Conservation (phyloP, 2,113 vertebrate species). For the Zeus faber region DNA sequence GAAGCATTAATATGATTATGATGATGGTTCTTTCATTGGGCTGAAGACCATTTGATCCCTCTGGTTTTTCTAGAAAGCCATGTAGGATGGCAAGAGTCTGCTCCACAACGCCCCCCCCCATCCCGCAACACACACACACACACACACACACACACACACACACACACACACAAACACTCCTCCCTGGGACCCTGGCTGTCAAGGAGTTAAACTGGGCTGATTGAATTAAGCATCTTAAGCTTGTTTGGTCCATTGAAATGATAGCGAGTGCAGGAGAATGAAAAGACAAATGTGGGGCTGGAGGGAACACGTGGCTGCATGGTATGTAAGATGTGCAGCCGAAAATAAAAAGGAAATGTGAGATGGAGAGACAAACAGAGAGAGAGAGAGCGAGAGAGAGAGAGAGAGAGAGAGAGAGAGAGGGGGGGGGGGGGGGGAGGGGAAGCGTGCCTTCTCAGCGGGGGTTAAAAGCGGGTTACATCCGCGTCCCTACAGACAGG, state of each 20-base stretch:
- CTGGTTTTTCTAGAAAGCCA: neutral
- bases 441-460: slow-evolving; percentile 46
- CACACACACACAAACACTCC: too few relatives aligned
- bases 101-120: too few relatives aligned
- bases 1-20: too few relatives aligned
- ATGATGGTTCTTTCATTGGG: slow-evolving; percentile 5
- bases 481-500: slow-evolving; percentile 66
- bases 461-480: slow-evolving; percentile 66
- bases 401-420: slow-evolving; percentile 23
- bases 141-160: too few relatives aligned
- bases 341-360: too few relatives aligned
- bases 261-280: neutral
- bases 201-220: slow-evolving; percentile 31
- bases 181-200: too few relatives aligned
- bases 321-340: too few relatives aligned
- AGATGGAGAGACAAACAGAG: neutral
- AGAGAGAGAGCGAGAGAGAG: slow-evolving; percentile 7
- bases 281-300: neutral
- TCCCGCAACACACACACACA: too few relatives aligned
- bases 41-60: neutral
- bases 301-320: too few relatives aligned
- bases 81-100: too few relatives aligned
- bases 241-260: slow-evolving; percentile 2
- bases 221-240: slow-evolving; percentile 34
- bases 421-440: neutral